These are phyloP conservation scores for Brachyrhaphis roseni DNA, from an alignment of 2,797 vertebrate genomes.

Conservation along the genomic window DNA sequence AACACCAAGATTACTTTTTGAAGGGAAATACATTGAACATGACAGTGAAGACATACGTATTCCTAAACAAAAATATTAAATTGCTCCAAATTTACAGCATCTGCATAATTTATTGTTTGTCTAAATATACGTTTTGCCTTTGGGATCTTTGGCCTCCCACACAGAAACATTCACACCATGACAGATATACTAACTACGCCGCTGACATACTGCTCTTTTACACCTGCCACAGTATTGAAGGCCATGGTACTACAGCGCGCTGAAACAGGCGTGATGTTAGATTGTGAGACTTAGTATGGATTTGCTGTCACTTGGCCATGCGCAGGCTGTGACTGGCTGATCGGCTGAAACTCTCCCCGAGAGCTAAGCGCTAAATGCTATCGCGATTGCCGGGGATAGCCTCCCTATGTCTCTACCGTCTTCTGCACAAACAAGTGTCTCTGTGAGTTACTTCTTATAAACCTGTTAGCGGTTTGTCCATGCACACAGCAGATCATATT, in stretches of 20 bases:
- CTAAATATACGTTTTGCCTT: neutral
- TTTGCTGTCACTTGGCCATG: slow-evolving; percentile 83
- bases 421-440: neutral
- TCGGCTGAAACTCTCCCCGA: slow-evolving; percentile 67
- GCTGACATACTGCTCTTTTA: slow-evolving; percentile 67
- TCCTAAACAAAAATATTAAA: neutral
- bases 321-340: slow-evolving; percentile 79
- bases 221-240: slow-evolving; percentile 75
- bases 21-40: neutral
- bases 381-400: slow-evolving; percentile 58
- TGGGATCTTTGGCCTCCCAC: neutral
- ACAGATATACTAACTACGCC: slow-evolving; percentile 56
- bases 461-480: slow-evolving; percentile 4
- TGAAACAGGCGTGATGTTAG: slow-evolving; percentile 79
- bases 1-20: neutral
- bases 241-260: slow-evolving; percentile 74
- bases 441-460: neutral
- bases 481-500: slow-evolving; percentile 9
- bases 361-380: slow-evolving; percentile 86
- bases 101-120: neutral
- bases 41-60: neutral
- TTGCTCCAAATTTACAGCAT: neutral
- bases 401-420: slow-evolving; percentile 5
- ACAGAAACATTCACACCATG: neutral
- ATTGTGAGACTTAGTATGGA: slow-evolving; percentile 83